A percentile compares a stretch with the other conserved stretches of the same genome.
phyloP scores from a whole-genome alignment of 1,140 invertebrate species.

The Colletes gigas region DNA sequence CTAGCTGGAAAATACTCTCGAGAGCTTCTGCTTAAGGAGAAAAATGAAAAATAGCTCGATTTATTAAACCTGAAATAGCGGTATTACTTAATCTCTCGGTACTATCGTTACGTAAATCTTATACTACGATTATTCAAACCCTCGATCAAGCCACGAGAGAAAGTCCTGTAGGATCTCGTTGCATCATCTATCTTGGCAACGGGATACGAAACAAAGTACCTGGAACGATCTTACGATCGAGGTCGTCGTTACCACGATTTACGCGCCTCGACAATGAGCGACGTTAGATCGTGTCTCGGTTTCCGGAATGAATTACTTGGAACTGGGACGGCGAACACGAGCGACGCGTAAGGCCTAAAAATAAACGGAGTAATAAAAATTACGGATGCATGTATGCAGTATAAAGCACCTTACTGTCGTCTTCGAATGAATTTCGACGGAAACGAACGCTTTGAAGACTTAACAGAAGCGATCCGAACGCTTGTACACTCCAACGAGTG shows the following conservation, averaged over 20 bases:
- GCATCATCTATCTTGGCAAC: background rate
- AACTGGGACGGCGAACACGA: conserved; percentile 8
- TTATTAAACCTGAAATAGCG: too few relatives aligned
- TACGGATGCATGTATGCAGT: background rate
- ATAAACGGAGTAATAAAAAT: conserved; percentile 7
- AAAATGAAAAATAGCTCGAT: too few relatives aligned
- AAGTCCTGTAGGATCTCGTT: background rate
- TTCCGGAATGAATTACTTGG: conserved; percentile 14
- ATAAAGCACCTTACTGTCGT: too few relatives aligned
- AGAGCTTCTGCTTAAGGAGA: too few relatives aligned
- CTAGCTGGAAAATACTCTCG: too few relatives aligned
- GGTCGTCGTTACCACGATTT: conserved; percentile 14
- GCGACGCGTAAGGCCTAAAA: conserved; percentile 11
- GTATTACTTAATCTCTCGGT: too few relatives aligned
- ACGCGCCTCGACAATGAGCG: background rate
- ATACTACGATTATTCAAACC: too few relatives aligned
- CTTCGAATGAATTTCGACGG: background rate
- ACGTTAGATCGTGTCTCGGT: conserved; percentile 4
- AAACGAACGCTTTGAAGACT: too few relatives aligned
- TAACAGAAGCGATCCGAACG: too few relatives aligned
- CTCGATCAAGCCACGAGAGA: background rate
- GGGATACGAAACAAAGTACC: background rate
- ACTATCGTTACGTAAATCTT: too few relatives aligned
- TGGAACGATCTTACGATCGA: conserved; percentile 31
- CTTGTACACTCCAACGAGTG: too few relatives aligned